These are phyloP conservation scores for Megaceryle torquata DNA, from an alignment of 2,113 vertebrate genomes.

Conservation along the genomic window DNA sequence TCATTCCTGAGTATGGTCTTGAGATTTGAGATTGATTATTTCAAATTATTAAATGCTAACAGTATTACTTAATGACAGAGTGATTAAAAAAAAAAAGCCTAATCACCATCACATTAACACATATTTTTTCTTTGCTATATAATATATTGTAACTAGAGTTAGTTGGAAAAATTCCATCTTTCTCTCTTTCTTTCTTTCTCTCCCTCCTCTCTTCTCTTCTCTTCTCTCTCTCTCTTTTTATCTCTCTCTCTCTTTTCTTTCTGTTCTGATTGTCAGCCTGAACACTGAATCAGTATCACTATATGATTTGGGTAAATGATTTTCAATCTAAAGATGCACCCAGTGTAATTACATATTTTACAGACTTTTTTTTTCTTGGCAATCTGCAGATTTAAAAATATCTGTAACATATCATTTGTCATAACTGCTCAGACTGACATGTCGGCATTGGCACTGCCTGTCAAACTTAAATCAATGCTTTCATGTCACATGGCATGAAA, in stretches of 20 bases:
- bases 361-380: not conserved
- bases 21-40: not conserved
- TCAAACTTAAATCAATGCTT: conserved; percentile 12
- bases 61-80: not conserved
- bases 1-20: not conserved
- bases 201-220: too few relatives aligned
- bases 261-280: not conserved
- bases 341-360: not conserved
- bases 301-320: not conserved
- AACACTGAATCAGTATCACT: not conserved
- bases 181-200: not conserved
- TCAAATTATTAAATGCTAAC: not conserved
- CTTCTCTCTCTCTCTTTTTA: not conserved
- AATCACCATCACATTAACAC: not conserved
- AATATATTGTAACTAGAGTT: not conserved
- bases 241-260: not conserved
- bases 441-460: conserved; percentile 2
- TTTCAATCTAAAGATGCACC: not conserved
- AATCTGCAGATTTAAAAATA: not conserved
- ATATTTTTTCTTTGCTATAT: not conserved
- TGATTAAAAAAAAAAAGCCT: not conserved
- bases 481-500: not conserved
- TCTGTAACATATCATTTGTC: not conserved
- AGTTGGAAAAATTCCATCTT: not conserved
- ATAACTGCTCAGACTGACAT: conserved; percentile 6